These are phyloP conservation scores for Cacatua alba DNA, from an alignment of 2,113 vertebrate species.

Conservation along the genomic window DNA sequence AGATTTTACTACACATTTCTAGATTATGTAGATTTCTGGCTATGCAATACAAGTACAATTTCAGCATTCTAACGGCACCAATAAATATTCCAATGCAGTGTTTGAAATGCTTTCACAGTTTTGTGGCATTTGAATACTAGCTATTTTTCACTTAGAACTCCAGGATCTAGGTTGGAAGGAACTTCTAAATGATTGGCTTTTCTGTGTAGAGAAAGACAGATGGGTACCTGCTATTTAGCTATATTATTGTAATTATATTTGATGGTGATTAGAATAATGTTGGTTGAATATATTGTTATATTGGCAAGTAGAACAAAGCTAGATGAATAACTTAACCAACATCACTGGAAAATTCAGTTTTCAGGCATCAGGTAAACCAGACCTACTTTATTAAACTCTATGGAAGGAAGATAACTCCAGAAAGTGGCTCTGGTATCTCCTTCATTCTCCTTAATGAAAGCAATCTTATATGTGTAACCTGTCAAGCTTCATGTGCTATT, in stretches of 20 bases:
- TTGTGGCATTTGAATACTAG: background rate
- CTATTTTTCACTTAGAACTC: background rate
- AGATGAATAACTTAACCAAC: background rate
- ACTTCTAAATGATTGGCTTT: background rate
- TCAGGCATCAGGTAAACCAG: background rate
- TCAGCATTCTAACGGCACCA: background rate
- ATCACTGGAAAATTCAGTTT: background rate
- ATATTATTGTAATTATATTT: background rate
- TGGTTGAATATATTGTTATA: background rate
- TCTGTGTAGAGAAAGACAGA: background rate
- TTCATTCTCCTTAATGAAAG: background rate
- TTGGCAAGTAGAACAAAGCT: background rate
- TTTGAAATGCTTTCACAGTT: background rate
- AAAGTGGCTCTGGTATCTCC: background rate
- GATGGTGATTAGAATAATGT: background rate
- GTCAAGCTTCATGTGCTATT: background rate
- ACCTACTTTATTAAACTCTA: background rate
- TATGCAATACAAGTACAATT: background rate
- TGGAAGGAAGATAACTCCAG: background rate
- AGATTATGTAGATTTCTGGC: background rate
- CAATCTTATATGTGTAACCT: background rate
- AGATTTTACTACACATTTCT: background rate
- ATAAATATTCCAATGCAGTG: background rate
- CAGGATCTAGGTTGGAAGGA: background rate
- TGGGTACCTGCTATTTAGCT: background rate